Evolutionary conservation across 1,140 invertebrate genomes (phyloP).

Genomic region (Gryon sp.): DNA sequence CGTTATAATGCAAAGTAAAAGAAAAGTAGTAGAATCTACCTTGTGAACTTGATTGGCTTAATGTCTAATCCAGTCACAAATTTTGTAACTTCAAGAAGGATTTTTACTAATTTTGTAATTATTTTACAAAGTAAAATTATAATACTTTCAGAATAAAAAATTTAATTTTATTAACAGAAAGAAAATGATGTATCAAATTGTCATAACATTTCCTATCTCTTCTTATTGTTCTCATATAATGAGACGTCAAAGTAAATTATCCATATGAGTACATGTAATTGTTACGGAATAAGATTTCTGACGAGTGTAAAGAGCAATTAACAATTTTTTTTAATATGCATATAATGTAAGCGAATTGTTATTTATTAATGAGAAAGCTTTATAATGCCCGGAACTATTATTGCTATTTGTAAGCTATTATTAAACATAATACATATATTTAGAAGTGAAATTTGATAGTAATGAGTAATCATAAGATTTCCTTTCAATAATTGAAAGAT

Average conservation of each 20-base stretch:
- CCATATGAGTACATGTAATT: not conserved
- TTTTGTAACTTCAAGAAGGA: too few species aligned
- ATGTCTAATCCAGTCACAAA: too few species aligned
- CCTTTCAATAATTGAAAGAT: conserved; percentile 12
- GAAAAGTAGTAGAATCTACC: too few species aligned
- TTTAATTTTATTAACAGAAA: too few species aligned
- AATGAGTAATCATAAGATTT: conserved; percentile 23
- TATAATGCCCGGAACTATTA: conserved; percentile 8
- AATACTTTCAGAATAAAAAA: too few species aligned
- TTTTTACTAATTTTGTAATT: too few species aligned
- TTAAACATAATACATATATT: conserved; percentile 26
- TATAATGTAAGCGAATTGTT: conserved; percentile 13
- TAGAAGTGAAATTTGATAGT: conserved; percentile 41
- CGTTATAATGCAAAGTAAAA: too few species aligned
- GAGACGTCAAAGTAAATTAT: conserved; percentile 21
- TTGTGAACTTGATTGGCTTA: too few species aligned
- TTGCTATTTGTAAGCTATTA: conserved; percentile 28
- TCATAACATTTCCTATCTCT: too few species aligned
- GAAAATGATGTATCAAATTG: too few species aligned
- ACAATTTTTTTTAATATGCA: conserved; percentile 22
- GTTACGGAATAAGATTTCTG: conserved; percentile 19
- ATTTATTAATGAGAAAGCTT: conserved; percentile 55
- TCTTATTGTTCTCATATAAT: conserved; percentile 11
- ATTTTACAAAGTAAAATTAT: too few species aligned
- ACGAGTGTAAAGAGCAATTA: conserved; percentile 17